Evolutionary conservation across 92 coral and sea anemone species (phyloP).

Genomic region (Anthopleura xanthogrammica): DNA sequence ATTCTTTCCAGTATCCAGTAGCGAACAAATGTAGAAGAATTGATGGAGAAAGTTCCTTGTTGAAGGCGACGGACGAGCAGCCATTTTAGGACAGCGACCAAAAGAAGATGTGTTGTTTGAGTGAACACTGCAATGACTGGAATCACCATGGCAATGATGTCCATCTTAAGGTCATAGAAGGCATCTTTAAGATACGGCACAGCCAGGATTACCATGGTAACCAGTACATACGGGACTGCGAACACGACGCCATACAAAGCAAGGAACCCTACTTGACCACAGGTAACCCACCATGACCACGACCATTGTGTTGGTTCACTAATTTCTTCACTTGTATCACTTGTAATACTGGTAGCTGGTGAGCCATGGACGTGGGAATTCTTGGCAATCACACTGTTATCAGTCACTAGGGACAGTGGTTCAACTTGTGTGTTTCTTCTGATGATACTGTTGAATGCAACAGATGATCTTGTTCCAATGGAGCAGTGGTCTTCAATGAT

Average conservation of each 20-base stretch:
- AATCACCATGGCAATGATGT: conserved; percentile 7
- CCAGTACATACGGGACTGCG: background rate
- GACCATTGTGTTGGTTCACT: background rate
- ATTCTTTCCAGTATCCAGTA: conserved; percentile 20
- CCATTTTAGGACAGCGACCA: conserved; percentile 17
- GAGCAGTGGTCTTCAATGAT: conserved; percentile 17
- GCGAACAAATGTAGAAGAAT: conserved; percentile 1
- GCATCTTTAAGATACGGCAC: conserved; percentile 3
- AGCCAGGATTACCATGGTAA: background rate
- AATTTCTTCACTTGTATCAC: background rate
- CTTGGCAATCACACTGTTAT: conserved; percentile 10
- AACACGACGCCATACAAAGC: background rate
- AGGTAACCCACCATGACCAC: conserved; percentile 18
- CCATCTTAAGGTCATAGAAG: background rate
- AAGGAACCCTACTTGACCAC: background rate
- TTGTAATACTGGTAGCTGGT: background rate
- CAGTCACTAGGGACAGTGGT: conserved; percentile 19
- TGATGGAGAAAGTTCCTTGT: conserved; percentile 14
- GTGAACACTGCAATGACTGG: conserved; percentile 10
- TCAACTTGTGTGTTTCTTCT: conserved; percentile 8
- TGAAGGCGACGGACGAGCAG: conserved; percentile 1
- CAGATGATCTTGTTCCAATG: conserved; percentile 12
- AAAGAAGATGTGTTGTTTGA: background rate
- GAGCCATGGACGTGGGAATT: conserved; percentile 20
- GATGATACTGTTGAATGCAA: conserved; percentile 12